Percentiles rank a stretch among this genome's conserved stretches.
Conservation (phyloP, 2,888 invertebrate genomes). For the Tholera decimalis region DNA sequence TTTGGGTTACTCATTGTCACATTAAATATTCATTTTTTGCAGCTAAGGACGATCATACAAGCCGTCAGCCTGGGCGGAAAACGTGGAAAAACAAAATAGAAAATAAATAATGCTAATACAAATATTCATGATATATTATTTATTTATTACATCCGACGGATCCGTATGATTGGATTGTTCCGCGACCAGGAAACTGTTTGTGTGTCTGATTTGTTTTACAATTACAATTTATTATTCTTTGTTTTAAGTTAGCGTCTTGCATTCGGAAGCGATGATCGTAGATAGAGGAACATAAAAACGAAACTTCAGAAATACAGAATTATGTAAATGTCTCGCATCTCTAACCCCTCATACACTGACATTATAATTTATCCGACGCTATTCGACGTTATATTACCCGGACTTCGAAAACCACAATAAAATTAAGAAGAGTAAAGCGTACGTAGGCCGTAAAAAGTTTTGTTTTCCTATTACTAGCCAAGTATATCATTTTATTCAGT, state of each 20-base stretch:
- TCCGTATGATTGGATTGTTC: conserved; percentile 64
- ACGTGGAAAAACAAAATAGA: background rate
- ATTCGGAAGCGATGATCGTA: conserved; percentile 39
- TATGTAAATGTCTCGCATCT: conserved; percentile 21
- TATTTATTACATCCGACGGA: conserved; percentile 30
- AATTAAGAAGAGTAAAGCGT: conserved; percentile 40
- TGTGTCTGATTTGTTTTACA: conserved; percentile 70
- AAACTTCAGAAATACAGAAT: conserved; percentile 46
- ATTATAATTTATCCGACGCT: no score
- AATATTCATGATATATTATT: conserved; percentile 33
- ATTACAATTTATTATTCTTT: conserved; percentile 62
- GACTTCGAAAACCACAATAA: conserved; percentile 50
- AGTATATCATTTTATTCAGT: conserved; percentile 47
- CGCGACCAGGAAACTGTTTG: conserved; percentile 58
- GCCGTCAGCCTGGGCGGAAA: background rate
- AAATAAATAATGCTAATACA: conserved; percentile 22
- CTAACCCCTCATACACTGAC: conserved; percentile 9
- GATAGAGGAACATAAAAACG: conserved; percentile 34
- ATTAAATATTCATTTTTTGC: conserved; percentile 3
- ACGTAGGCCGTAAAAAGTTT: conserved; percentile 55
- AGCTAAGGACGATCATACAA: background rate
- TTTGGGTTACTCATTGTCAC: conserved; percentile 4
- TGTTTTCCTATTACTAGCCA: conserved; percentile 30
- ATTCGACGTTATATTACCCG: conserved; percentile 20
- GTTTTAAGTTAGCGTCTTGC: conserved; percentile 50